Evolutionary conservation across 2,888 invertebrate species (phyloP), one percentile per base, ranked within the genome.

Genomic region (Tetranychus truncatus): DNA sequence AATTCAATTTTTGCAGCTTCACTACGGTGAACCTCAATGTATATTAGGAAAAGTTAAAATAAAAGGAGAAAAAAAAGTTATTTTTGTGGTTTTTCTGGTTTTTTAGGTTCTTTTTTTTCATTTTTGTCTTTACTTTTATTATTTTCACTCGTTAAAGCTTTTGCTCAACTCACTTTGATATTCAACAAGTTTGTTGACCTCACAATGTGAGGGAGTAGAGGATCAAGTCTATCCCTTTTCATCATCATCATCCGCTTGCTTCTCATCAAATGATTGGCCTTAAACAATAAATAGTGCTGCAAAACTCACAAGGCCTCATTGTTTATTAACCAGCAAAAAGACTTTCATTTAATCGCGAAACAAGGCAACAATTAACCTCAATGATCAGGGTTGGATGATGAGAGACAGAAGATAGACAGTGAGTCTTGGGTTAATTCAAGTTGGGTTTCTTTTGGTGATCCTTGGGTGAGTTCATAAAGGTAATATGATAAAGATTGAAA

Each of bases 101-200:
- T 15, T 55, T 55, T 55, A 15, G 9, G 55, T 55, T 55, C 15
- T 55, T 55, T 55, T 55, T 46, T 55, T 55, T 15, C 55, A 15
- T 55, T 15, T n/a, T 55, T 55, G 15, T 55, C 15, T 15, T 55
- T 55, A 55, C 15, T 55, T 55, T 55, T 55, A 55, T 55, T 55
- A 55, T 15, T 55, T 55, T 55, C 55, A 55, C 55, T 55, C 55
- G 15, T 55, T 15, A 15, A 55, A 55, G 11, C 15, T 15, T 55
- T 55, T 15, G 11, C 9, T 55, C 9, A 15, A 55, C 55, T 55
- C 55, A 55, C 15, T 55, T 34, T 34, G 34, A 34, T 15, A 55
- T 55, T 55, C 55, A 55, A 55, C 55, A 55, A 55, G 55, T 55
- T 55, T 55, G 55, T 55, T 55, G 55, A 55, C 55, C 55, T 55